Percentiles rank a stretch among this genome's conserved stretches.
Conservation (phyloP, 2,113 vertebrate genomes). For the Chinchilla lanigera region DNA sequence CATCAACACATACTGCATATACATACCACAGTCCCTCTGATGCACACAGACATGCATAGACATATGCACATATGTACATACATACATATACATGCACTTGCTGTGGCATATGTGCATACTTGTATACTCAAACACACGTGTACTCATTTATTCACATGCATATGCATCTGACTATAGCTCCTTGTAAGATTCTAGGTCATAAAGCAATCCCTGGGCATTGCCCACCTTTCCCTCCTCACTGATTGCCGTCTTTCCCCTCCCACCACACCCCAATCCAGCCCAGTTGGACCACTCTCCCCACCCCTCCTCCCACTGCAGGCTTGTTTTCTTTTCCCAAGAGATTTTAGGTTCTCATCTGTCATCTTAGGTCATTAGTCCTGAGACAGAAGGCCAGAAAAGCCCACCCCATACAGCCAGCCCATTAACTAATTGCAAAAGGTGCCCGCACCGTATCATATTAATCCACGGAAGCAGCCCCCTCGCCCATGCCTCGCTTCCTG, state of each 20-base stretch:
- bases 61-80: background rate
- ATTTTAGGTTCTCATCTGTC: slow-evolving; percentile 77
- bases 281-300: background rate
- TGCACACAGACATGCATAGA: background rate
- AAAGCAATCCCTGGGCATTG: background rate
- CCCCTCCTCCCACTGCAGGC: background rate
- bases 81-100: background rate
- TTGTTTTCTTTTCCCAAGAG: slow-evolving; percentile 66
- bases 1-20: no score
- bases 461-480: slow-evolving; percentile 49
- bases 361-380: slow-evolving; percentile 74
- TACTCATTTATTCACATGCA: background rate
- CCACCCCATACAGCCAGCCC: slow-evolving; percentile 66
- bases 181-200: background rate
- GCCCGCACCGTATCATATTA: slow-evolving; percentile 66
- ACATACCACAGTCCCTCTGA: background rate
- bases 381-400: slow-evolving; percentile 74
- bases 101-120: background rate
- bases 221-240: background rate
- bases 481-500: background rate
- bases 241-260: background rate
- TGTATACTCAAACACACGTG: background rate
- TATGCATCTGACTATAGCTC: background rate
- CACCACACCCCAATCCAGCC: no score
- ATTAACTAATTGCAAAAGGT: slow-evolving; percentile 85